These are phyloP conservation scores for Cichlasoma orientale DNA, from an alignment of 2,797 vertebrate genomes.

Conservation along the genomic window DNA sequence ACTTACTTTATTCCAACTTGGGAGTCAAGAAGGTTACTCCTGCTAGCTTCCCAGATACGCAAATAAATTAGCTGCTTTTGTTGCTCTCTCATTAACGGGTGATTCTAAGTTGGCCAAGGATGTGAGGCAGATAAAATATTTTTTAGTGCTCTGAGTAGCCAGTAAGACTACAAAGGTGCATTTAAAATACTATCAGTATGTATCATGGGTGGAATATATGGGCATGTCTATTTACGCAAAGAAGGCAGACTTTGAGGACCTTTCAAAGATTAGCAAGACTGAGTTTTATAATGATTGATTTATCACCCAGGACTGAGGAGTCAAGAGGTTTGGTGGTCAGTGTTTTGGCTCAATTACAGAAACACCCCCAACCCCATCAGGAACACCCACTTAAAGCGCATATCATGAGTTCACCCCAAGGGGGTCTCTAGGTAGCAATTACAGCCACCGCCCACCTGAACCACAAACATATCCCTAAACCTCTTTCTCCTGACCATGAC, in stretches of 20 bases:
- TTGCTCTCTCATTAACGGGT: background rate
- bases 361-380: constrained; percentile 17
- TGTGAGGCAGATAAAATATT: background rate
- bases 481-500: constrained; percentile 40
- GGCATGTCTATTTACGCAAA: background rate
- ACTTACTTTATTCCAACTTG: background rate
- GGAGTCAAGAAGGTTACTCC: background rate
- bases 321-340: constrained; percentile 6
- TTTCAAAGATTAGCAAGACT: background rate
- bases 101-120: background rate
- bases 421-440: constrained; percentile 59
- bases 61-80: background rate
- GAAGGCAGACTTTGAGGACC: background rate
- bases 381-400: constrained; percentile 38
- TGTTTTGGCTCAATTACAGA: constrained; percentile 26
- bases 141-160: background rate
- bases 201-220: background rate
- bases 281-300: background rate
- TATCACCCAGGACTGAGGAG: constrained; percentile 14
- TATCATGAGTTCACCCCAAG: constrained; percentile 35
- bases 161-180: no score
- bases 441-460: constrained; percentile 46
- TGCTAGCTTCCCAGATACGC: background rate
- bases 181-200: no score
- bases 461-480: constrained; percentile 1